These are phyloP conservation scores for Trypoxylon attenuatum DNA, from an alignment of 2,888 invertebrate species.

Conservation along the genomic window DNA sequence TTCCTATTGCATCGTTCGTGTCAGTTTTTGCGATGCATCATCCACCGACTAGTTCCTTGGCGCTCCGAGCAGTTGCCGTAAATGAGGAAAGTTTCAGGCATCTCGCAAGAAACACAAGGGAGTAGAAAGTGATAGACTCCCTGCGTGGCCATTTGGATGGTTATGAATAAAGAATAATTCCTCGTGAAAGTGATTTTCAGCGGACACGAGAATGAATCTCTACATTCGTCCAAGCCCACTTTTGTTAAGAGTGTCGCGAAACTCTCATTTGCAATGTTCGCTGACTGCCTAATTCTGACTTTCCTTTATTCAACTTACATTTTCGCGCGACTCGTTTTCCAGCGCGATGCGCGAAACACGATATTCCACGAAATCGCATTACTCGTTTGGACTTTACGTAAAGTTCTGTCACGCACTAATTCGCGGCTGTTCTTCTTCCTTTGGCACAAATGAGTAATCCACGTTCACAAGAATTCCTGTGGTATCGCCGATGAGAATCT, in stretches of 20 bases:
- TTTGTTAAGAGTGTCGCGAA: neutral
- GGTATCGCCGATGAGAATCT: no score
- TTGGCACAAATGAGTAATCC: no score
- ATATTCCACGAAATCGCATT: no score
- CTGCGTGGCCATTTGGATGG: neutral
- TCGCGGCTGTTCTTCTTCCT: no score
- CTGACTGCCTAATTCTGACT: neutral
- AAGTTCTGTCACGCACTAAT: no score
- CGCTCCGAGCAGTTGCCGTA: no score
- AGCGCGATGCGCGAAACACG: neutral
- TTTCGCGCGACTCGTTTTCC: neutral
- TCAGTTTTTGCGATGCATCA: no score
- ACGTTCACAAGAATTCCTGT: no score
- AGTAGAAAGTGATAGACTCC: neutral
- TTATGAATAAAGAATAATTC: neutral
- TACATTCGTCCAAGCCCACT: neutral
- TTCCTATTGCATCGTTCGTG: no score
- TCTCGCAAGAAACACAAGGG: neutral
- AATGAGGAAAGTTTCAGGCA: no score
- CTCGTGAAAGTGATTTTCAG: neutral
- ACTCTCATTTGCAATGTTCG: neutral
- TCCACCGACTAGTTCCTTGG: no score
- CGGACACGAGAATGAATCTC: neutral
- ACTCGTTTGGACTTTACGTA: no score
- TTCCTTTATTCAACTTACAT: neutral